Percentiles rank a stretch among this genome's conserved stretches.
Conservation (phyloP, 2,888 invertebrate genomes). For the Pseudococcus jackbeardsleyi region DNA sequence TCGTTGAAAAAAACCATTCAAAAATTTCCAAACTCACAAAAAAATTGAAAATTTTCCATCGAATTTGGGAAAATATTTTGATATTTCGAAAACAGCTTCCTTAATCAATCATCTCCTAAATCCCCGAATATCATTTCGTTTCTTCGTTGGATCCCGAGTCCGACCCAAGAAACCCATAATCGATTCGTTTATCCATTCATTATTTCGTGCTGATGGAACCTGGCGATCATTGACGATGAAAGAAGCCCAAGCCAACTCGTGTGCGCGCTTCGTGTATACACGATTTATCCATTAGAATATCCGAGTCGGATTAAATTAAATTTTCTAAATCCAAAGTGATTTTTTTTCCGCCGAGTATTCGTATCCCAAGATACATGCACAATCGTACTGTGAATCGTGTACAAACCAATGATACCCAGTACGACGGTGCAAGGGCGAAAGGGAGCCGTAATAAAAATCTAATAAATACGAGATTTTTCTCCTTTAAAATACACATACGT, state of each 20-base stretch:
- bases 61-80: no score
- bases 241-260: background rate
- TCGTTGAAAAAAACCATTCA: no score
- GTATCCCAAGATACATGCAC: background rate
- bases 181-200: slow-evolving; percentile 4
- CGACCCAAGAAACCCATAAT: background rate
- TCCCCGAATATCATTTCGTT: no score
- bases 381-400: background rate
- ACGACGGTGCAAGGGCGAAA: background rate
- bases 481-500: background rate
- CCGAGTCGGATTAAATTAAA: background rate
- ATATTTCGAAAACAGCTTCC: no score
- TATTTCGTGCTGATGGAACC: background rate
- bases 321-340: slow-evolving; percentile 22
- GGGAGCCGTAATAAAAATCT: background rate
- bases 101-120: no score
- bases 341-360: background rate
- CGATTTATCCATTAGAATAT: slow-evolving; percentile 32
- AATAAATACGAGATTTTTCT: slow-evolving; percentile 36
- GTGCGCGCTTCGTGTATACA: background rate
- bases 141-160: no score
- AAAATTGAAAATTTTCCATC: no score
- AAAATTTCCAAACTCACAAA: no score
- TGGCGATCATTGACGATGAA: background rate
- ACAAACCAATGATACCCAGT: background rate